Evolutionary conservation across 2,888 invertebrate genomes (phyloP).

Genomic region (Pollenia griseotomentosa): DNA sequence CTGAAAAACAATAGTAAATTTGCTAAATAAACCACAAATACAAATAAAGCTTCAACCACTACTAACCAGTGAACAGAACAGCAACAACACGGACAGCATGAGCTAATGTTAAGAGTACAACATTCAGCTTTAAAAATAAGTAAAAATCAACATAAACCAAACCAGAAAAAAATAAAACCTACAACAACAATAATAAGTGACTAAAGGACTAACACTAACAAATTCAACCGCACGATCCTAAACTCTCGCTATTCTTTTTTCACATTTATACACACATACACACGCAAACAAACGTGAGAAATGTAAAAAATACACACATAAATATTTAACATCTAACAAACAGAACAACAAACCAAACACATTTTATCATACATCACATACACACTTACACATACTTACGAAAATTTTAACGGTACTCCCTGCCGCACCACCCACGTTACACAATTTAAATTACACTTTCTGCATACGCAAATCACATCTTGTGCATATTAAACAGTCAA

Average conservation of each 20-base stretch:
- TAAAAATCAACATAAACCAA: constrained; percentile 39
- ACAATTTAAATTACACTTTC: constrained; percentile 58
- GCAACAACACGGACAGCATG: constrained; percentile 33
- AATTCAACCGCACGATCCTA: constrained; percentile 33
- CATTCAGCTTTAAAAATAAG: constrained; percentile 21
- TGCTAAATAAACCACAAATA: constrained; percentile 70
- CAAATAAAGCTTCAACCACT: constrained; percentile 70
- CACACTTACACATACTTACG: constrained; percentile 6
- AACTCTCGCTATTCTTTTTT: neutral
- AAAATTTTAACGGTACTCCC: constrained; percentile 14
- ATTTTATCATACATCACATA: constrained; percentile 40
- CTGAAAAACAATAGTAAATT: constrained; percentile 67
- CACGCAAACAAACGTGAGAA: constrained; percentile 41
- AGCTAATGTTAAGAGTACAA: constrained; percentile 37
- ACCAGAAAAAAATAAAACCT: constrained; percentile 20
- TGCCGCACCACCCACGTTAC: neutral
- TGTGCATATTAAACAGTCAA: constrained; percentile 69
- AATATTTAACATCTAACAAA: constrained; percentile 37
- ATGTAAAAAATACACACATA: constrained; percentile 25
- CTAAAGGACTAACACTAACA: constrained; percentile 53
- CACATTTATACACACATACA: neutral
- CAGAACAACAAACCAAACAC: constrained; percentile 21
- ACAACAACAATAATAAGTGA: constrained; percentile 62
- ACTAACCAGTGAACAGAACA: constrained; percentile 57
- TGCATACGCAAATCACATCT: constrained; percentile 72